Percentiles rank a stretch among this genome's conserved stretches.
phyloP scores from a whole-genome alignment of 2,113 vertebrate species.

The Percopsis transmontana region DNA sequence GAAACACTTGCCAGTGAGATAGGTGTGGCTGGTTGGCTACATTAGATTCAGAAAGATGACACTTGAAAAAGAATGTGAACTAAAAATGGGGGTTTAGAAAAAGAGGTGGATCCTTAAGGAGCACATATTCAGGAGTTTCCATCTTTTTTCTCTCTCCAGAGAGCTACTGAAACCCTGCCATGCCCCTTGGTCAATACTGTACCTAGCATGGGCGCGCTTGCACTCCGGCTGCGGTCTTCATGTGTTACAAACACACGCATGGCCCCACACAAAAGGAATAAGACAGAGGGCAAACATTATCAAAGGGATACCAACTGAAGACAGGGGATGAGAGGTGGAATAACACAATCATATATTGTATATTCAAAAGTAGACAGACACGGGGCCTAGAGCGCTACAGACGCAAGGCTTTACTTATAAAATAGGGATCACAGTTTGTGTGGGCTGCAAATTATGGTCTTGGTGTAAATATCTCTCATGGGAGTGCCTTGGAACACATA shows the following conservation, averaged over 20 bases:
- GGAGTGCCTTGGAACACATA: constrained; percentile 50
- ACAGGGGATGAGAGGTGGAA: constrained; percentile 17
- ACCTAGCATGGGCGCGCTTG: constrained; percentile 93
- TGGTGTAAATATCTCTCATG: constrained; percentile 35
- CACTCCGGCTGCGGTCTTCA: constrained; percentile 96
- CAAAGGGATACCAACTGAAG: constrained; percentile 39
- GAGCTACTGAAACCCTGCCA: constrained; percentile 61
- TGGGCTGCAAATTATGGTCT: constrained; percentile 61
- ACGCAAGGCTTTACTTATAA: constrained; percentile 55
- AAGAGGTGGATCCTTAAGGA: neutral
- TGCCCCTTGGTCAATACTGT: constrained; percentile 78
- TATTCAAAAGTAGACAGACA: constrained; percentile 1
- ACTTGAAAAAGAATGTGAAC: constrained; percentile 24
- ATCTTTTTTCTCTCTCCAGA: constrained; percentile 38
- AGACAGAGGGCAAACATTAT: constrained; percentile 78
- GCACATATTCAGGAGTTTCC: constrained; percentile 31
- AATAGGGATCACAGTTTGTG: constrained; percentile 52
- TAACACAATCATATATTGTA: constrained; percentile 26
- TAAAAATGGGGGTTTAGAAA: constrained; percentile 31
- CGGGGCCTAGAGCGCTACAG: constrained; percentile 18
- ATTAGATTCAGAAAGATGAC: constrained; percentile 28
- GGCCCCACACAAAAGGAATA: constrained; percentile 79
- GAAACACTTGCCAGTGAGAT: constrained; percentile 19
- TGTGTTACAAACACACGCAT: constrained; percentile 84
- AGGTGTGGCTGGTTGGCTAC: constrained; percentile 29